These are phyloP conservation scores for Bradypodion ventrale DNA, from an alignment of 2,797 vertebrate genomes.

Conservation along the genomic window DNA sequence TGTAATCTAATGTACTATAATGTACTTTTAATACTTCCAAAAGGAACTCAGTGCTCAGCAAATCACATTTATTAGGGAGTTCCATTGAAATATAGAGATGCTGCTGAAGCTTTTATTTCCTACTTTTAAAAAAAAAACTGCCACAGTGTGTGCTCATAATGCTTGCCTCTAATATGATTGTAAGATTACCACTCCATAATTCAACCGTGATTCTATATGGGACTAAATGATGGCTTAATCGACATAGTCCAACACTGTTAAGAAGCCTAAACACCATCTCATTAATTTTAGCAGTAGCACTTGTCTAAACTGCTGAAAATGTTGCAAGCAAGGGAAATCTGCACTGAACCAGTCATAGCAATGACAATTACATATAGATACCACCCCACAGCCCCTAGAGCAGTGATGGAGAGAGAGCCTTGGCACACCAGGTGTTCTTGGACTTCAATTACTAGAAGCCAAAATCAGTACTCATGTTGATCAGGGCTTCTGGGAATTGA, in stretches of 20 bases:
- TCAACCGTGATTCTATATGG: neutral
- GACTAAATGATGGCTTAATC: neutral
- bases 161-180: neutral
- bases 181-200: neutral
- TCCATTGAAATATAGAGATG: neutral
- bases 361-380: no score
- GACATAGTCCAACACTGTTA: neutral
- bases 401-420: no score
- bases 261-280: neutral
- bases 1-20: no score
- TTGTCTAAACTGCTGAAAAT: neutral
- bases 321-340: neutral
- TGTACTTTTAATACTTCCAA: neutral
- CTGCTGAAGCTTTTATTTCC: neutral
- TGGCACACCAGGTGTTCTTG: no score
- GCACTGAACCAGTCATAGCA: no score
- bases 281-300: neutral
- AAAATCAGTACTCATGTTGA: no score
- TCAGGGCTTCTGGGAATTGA: no score
- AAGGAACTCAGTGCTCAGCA: neutral
- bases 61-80: neutral
- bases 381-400: no score
- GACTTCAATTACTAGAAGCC: no score
- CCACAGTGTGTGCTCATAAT: neutral
- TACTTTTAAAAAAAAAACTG: neutral